A percentile compares a stretch with the other conserved stretches of the same genome.
Conservation (phyloP, 2,888 invertebrate species). For the Atherix ibis region DNA sequence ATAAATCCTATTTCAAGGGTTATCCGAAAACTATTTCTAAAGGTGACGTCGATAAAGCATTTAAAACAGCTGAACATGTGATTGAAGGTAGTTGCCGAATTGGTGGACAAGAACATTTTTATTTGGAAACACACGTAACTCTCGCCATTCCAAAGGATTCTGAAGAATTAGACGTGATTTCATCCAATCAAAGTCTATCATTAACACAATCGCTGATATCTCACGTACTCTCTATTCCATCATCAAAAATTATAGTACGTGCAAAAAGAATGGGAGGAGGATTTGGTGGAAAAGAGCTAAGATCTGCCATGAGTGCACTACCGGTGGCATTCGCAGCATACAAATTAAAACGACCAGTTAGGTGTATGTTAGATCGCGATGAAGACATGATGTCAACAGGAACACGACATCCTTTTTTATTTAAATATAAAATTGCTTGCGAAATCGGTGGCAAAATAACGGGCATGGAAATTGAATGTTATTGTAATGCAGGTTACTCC, state of each 20-base stretch:
- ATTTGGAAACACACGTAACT: constrained; percentile 72
- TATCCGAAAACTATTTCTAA: constrained; percentile 41
- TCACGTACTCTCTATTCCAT: constrained; percentile 52
- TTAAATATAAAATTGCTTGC: constrained; percentile 71
- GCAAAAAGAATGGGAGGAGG: constrained; percentile 87
- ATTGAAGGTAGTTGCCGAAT: constrained; percentile 63
- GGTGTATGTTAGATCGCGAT: constrained; percentile 80
- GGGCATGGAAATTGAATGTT: constrained; percentile 56
- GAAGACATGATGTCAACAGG: constrained; percentile 89
- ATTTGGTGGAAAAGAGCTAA: constrained; percentile 89
- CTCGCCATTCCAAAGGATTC: constrained; percentile 61
- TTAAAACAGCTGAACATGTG: constrained; percentile 52
- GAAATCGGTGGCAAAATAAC: constrained; percentile 57
- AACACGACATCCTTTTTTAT: constrained; percentile 75
- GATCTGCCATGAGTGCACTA: constrained; percentile 46
- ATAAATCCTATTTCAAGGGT: constrained; percentile 50
- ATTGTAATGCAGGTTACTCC: constrained; percentile 71
- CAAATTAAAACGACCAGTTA: constrained; percentile 59
- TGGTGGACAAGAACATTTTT: constrained; percentile 94
- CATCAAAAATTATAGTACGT: constrained; percentile 55
- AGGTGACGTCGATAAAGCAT: constrained; percentile 53
- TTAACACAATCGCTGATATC: constrained; percentile 56
- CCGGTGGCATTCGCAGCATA: constrained; percentile 70
- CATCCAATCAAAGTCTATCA: constrained; percentile 70
- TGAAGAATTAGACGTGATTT: constrained; percentile 71